phyloP scores from a whole-genome alignment of 2,888 invertebrate genomes.

The Dasysyrphus tricinctus region DNA sequence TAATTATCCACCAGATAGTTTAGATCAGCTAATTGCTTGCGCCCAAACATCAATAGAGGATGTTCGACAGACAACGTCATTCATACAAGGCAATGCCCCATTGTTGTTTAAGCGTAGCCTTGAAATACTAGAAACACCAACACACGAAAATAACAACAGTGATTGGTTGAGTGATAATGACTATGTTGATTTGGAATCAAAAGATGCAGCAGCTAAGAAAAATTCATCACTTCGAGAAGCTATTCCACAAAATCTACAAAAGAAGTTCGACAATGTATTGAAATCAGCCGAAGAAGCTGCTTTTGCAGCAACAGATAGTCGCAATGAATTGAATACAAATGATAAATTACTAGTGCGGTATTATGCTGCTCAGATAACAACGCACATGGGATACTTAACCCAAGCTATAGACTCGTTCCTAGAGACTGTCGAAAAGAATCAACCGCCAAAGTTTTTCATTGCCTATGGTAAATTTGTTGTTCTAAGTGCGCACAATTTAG shows the following conservation, averaged over 20 bases:
- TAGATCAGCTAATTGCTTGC: conserved; percentile 94
- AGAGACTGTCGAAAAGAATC: conserved; percentile 94
- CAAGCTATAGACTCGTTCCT: conserved; percentile 97
- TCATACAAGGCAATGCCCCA: conserved; percentile 94
- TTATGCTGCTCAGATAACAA: conserved; percentile 93
- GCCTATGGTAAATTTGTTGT: conserved; percentile 97
- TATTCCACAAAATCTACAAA: conserved; percentile 88
- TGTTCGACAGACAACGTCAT: conserved; percentile 94
- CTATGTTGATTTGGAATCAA: conserved; percentile 93
- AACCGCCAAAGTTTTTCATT: conserved; percentile 96
- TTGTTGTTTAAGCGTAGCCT: conserved; percentile 88
- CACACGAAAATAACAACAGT: conserved; percentile 78
- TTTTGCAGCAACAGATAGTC: conserved; percentile 84
- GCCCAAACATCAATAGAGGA: conserved; percentile 94
- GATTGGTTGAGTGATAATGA: conserved; percentile 94
- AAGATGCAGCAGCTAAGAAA: conserved; percentile 88
- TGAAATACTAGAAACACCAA: conserved; percentile 77
- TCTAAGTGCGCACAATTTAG: conserved; percentile 95
- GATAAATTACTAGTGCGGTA: conserved; percentile 93
- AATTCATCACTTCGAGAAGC: conserved; percentile 90
- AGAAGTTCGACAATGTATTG: conserved; percentile 90
- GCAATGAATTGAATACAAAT: conserved; percentile 86
- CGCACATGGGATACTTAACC: conserved; percentile 92
- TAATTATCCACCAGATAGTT: conserved; percentile 88
- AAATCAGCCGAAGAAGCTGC: conserved; percentile 88